phyloP scores from a whole-genome alignment of 1,140 invertebrate genomes.

The Macrosteles quadrilineatus region DNA sequence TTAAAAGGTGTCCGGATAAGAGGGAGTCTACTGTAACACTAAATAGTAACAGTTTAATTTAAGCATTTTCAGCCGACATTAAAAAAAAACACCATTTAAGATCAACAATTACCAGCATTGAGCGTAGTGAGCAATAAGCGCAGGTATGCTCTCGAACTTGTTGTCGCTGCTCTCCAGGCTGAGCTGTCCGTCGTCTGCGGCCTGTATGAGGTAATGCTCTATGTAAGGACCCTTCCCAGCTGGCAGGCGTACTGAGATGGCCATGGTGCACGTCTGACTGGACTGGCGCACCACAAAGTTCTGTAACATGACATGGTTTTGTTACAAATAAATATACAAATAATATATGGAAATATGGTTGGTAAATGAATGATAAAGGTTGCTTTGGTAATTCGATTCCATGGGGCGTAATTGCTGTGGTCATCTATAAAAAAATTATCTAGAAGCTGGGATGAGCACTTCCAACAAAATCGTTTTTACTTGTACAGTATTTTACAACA shows the following conservation, averaged over 20 bases:
- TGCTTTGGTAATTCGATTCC: no score
- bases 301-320: constrained; percentile 65
- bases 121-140: constrained; percentile 89
- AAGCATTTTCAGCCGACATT: no score
- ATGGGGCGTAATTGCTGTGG: no score
- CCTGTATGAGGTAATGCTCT: constrained; percentile 94
- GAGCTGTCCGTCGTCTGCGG: constrained; percentile 69
- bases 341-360: constrained; percentile 4
- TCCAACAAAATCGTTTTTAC: no score
- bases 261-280: constrained; percentile 90
- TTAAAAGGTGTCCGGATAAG: no score
- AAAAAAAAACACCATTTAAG: no score
- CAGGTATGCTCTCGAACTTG: constrained; percentile 87
- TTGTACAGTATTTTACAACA: no score
- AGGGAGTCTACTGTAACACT: no score
- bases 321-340: not conserved
- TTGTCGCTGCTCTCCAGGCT: constrained; percentile 92
- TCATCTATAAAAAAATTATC: no score
- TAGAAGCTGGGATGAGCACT: no score
- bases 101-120: constrained; percentile 79
- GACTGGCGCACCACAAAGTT: constrained; percentile 94
- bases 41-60: no score
- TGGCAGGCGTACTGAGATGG: constrained; percentile 87
- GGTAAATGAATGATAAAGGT: no score
- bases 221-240: constrained; percentile 85